Percentiles rank a stretch among this genome's conserved stretches.
These are phyloP conservation scores for Pristionchus fissidentatus DNA, from an alignment of 2,888 invertebrate species.

Conservation along the genomic window DNA sequence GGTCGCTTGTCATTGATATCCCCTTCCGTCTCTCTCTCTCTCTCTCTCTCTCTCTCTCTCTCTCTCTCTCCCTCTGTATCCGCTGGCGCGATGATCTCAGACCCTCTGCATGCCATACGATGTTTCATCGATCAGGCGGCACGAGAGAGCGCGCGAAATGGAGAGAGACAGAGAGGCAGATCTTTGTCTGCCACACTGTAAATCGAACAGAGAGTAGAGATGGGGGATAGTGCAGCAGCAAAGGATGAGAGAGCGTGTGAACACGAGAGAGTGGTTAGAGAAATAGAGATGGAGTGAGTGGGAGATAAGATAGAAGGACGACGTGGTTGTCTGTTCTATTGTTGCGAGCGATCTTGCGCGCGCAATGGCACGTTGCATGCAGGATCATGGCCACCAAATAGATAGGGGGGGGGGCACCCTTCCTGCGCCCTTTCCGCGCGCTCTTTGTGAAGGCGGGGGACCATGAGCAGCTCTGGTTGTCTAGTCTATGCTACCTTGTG, in stretches of 20 bases:
- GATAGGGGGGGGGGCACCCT: too few species aligned
- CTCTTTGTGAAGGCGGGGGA: neutral
- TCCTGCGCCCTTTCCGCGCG: neutral
- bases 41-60: too few species aligned
- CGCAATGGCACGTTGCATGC: neutral
- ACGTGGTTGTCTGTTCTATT: neutral
- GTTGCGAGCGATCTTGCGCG: neutral
- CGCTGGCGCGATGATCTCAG: neutral
- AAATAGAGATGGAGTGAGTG: neutral
- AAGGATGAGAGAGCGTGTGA: neutral
- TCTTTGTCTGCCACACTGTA: neutral
- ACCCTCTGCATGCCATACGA: neutral
- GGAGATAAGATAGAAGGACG: conserved; percentile 4
- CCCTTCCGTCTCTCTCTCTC: too few species aligned
- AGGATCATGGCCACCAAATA: too few species aligned
- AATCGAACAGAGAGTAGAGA: neutral
- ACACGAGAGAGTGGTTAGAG: neutral
- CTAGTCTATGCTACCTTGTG: neutral
- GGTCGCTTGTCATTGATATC: conserved; percentile 19
- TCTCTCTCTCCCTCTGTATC: too few species aligned
- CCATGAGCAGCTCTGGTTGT: neutral
- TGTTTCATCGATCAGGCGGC: neutral
- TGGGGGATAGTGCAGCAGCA: conserved; percentile 22
- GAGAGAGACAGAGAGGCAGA: conserved; percentile 3
- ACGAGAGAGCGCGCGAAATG: neutral